Base-by-base conservation (phyloP, 2,888 invertebrate genomes). In the Ephialtes manifestator region DNA sequence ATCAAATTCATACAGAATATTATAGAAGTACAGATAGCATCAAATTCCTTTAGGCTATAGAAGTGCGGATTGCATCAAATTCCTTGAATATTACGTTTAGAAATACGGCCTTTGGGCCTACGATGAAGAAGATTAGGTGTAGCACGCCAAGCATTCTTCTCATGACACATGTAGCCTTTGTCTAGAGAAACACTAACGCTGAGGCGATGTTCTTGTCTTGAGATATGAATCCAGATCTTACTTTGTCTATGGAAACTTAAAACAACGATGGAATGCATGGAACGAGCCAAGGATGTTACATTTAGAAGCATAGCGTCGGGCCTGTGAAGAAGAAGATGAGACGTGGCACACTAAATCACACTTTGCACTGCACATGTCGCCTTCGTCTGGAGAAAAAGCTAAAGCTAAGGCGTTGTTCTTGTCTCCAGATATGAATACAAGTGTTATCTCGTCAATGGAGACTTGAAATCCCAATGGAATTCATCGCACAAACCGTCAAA, bases 351-450 rank as follows among this genome's bases (percentile, higher is more conserved):
- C 28, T 15, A 28, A 58, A 20, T 20, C 24, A 3, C 28, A 13
- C 31, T 51, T 28, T 63, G 51, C 48, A 63, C 67, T 24, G 60
- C 58, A 51, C 71, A 55, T 60, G 35, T 31, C 48, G 46, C 48
- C 28, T 71, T 76, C 76, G 65, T 80, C 55, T 51, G 48, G 48
- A 65, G 60, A 55, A 70, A 75, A 65, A 24, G 51, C 35, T 58
- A 67, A 20, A 58, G 43, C 46, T n/a, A 11, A 35, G 51, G 51
- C 53, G 35, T 48, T 39, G 31, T 24, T 28, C 13, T 8, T 70
- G 68, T 43, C 60, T 46, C 58, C 4, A n/a, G 46, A 60, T 46
- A 74, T 60, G 60, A 46, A 63, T 39, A n/a, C 58, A 58, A 28
- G 28, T 28, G 28, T 28, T 13, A 10, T 3, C 13, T 15, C 13